phyloP scores from a whole-genome alignment of 2,113 vertebrate genomes.

The Sylvia atricapilla region DNA sequence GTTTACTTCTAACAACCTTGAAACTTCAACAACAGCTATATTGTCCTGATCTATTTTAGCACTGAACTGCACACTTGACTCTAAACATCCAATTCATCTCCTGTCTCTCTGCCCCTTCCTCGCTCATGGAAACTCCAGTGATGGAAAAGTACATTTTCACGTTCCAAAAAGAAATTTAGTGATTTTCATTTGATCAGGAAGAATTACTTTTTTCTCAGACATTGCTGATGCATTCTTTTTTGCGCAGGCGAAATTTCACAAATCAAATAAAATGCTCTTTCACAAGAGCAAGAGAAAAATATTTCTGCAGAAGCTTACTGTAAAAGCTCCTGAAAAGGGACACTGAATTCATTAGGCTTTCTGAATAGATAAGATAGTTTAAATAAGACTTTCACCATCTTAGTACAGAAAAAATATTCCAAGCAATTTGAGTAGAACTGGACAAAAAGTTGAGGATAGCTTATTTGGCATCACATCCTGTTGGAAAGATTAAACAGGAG shows the following conservation, averaged over 20 bases:
- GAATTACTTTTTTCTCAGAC: not conserved
- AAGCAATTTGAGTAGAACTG: not conserved
- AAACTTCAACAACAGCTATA: not conserved
- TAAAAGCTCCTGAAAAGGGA: not conserved
- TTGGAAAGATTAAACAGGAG: not conserved
- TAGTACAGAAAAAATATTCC: not conserved
- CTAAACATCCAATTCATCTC: not conserved
- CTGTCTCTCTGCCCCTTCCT: not conserved
- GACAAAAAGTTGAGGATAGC: not conserved
- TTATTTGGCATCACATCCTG: not conserved
- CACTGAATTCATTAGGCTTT: not conserved
- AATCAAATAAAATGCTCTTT: not conserved
- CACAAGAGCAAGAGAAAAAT: not conserved
- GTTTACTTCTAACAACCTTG: not conserved
- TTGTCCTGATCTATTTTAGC: not conserved
- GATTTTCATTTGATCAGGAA: not conserved
- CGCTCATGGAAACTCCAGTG: not conserved
- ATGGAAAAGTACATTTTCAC: not conserved
- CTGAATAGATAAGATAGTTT: not conserved
- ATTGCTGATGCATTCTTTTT: not conserved
- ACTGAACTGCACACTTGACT: not conserved
- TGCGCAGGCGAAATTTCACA: not conserved
- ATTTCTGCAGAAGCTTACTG: not conserved
- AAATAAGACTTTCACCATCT: not conserved
- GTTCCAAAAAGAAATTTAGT: not conserved